These are phyloP conservation scores for Actenoides hombroni DNA, from an alignment of 2,113 vertebrate species.

Conservation along the genomic window DNA sequence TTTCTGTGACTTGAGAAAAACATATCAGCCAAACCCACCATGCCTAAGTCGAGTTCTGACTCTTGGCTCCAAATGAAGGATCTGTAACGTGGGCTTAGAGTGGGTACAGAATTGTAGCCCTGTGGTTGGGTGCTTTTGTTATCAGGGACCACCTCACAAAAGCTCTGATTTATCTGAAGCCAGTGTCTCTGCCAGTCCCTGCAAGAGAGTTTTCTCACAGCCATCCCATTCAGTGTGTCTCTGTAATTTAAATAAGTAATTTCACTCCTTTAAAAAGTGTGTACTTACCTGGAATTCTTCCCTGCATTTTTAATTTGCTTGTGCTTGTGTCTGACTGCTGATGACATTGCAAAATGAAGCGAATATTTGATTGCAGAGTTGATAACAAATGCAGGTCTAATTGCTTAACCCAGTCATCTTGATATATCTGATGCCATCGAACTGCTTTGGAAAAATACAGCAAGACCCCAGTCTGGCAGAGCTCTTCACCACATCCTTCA, in stretches of 20 bases:
- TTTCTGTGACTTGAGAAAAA: background rate
- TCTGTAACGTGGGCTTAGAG: background rate
- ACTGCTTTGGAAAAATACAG: background rate
- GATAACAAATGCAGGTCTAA: constrained; percentile 3
- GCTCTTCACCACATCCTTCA: background rate
- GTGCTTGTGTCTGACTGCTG: constrained; percentile 11
- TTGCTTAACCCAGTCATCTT: constrained; percentile 1
- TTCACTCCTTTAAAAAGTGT: background rate
- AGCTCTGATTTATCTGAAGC: background rate
- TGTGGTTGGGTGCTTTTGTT: background rate
- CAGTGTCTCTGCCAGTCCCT: background rate
- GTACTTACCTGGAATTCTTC: constrained; percentile 19
- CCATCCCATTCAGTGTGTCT: background rate
- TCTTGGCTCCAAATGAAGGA: background rate
- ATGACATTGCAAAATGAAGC: constrained; percentile 37
- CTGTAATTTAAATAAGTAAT: constrained; percentile 2
- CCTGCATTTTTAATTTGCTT: constrained; percentile 32
- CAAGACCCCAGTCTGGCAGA: background rate
- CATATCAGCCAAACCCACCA: background rate
- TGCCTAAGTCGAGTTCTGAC: background rate
- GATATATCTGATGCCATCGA: background rate
- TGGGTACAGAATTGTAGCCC: background rate
- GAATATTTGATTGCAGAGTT: constrained; percentile 49
- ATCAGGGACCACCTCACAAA: background rate
- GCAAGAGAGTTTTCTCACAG: background rate